A percentile compares a stretch with the other conserved stretches of the same genome.
phyloP scores from a whole-genome alignment of 1,140 invertebrate genomes.

The Ridgeia piscesae region DNA sequence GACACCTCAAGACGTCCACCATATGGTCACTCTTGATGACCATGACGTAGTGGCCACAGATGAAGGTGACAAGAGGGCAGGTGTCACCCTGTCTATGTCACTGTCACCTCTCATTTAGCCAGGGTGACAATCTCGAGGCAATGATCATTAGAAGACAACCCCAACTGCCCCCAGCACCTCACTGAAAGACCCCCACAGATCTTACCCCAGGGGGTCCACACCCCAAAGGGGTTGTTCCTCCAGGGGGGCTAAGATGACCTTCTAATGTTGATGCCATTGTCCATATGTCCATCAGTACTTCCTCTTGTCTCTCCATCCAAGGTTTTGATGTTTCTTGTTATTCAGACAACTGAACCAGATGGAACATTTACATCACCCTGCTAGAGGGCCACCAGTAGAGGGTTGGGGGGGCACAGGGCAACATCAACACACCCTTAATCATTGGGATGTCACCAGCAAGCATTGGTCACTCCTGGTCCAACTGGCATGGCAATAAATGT shows the following conservation, averaged over 20 bases:
- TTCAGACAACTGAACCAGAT: not conserved
- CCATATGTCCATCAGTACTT: not conserved
- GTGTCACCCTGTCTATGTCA: not conserved
- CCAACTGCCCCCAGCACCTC: not conserved
- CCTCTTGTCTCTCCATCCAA: not conserved
- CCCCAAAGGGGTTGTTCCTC: not conserved
- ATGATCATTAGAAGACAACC: not conserved
- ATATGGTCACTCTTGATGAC: not conserved
- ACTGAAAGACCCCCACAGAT: not conserved
- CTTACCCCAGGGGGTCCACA: not conserved
- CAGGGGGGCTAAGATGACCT: not conserved
- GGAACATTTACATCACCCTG: not conserved
- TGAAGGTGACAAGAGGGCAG: not conserved
- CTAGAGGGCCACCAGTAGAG: not conserved
- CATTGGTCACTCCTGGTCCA: no score
- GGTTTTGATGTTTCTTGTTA: not conserved
- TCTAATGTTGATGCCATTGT: not conserved
- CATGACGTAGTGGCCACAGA: not conserved
- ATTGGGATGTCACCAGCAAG: not conserved
- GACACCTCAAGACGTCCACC: not conserved
- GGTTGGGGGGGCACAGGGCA: not conserved
- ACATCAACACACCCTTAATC: not conserved
- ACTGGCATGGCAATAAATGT: not conserved
- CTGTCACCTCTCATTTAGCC: not conserved
- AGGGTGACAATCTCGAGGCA: not conserved